These are phyloP conservation scores for Oscheius sp. DNA, from an alignment of 2,888 invertebrate species.

Conservation along the genomic window DNA sequence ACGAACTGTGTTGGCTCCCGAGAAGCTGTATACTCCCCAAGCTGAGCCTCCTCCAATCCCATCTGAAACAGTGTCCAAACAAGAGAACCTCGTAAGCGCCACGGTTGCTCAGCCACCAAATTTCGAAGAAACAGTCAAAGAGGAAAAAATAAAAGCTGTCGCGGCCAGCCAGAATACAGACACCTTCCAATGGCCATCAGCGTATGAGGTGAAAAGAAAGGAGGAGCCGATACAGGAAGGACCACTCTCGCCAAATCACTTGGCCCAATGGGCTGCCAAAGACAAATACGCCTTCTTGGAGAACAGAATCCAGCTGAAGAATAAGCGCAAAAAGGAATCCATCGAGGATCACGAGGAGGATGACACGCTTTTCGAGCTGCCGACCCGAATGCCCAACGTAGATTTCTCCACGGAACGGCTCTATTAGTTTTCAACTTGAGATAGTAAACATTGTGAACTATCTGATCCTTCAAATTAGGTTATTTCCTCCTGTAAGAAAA, in stretches of 20 bases:
- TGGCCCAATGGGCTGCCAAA: not conserved
- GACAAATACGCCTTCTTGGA: constrained; percentile 1
- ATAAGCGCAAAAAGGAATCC: not conserved
- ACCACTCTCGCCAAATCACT: not conserved
- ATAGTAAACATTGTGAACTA: constrained; percentile 9
- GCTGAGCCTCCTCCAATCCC: not conserved
- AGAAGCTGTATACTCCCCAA: not conserved
- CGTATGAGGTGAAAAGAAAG: not conserved
- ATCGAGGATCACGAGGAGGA: not conserved
- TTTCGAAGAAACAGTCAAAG: constrained; percentile 14
- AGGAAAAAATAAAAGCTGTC: too few relatives aligned
- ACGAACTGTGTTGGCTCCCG: too few relatives aligned
- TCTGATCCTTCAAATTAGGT: too few relatives aligned
- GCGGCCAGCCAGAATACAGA: not conserved
- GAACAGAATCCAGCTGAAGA: not conserved
- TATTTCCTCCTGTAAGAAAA: too few relatives aligned
- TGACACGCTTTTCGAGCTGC: constrained; percentile 10
- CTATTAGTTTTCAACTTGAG: not conserved
- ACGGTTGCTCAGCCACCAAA: not conserved
- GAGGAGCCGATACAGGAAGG: not conserved
- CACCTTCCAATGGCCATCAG: constrained; percentile 1
- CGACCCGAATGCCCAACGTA: constrained; percentile 12
- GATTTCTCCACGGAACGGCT: not conserved
- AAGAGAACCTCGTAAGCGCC: not conserved
- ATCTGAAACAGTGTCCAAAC: not conserved